phyloP scores from a whole-genome alignment of 2,888 invertebrate genomes.

The Chrysodeixis includens region DNA sequence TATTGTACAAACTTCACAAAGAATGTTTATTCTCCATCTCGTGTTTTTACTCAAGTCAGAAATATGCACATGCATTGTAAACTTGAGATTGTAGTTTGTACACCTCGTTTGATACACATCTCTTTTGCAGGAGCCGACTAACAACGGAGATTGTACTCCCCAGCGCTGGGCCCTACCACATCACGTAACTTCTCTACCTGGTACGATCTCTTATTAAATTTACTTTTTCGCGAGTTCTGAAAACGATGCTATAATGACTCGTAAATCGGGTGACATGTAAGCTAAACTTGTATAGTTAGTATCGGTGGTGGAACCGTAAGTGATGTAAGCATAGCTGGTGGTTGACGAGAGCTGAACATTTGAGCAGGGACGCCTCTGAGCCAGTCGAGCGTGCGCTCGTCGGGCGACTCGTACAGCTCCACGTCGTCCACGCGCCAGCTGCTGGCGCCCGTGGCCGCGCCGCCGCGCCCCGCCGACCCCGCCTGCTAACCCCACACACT shows the following conservation, averaged over 20 bases:
- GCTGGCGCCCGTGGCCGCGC: conserved; percentile 74
- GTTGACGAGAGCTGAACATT: conserved; percentile 7
- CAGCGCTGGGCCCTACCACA: conserved; percentile 89
- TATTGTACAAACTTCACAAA: neutral
- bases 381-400: conserved; percentile 92
- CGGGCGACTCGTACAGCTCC: conserved; percentile 95
- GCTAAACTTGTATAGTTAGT: neutral
- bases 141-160: conserved; percentile 78
- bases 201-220: conserved; percentile 68
- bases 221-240: conserved; percentile 9
- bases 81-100: neutral
- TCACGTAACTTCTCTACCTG: conserved; percentile 90
- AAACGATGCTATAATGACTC: neutral
- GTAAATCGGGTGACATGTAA: neutral
- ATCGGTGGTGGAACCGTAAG: neutral
- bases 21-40: neutral
- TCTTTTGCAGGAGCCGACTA: conserved; percentile 76
- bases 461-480: conserved; percentile 63
- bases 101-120: conserved; percentile 1
- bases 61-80: conserved; percentile 33
- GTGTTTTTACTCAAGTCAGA: conserved; percentile 16
- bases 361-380: conserved; percentile 91
- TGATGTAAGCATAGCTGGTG: conserved; percentile 1
- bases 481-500: conserved; percentile 64
- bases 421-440: conserved; percentile 94